A percentile compares a stretch with the other conserved stretches of the same genome.
Conservation (phyloP, 2,888 invertebrate species). For the Herminia tarsipennalis region DNA sequence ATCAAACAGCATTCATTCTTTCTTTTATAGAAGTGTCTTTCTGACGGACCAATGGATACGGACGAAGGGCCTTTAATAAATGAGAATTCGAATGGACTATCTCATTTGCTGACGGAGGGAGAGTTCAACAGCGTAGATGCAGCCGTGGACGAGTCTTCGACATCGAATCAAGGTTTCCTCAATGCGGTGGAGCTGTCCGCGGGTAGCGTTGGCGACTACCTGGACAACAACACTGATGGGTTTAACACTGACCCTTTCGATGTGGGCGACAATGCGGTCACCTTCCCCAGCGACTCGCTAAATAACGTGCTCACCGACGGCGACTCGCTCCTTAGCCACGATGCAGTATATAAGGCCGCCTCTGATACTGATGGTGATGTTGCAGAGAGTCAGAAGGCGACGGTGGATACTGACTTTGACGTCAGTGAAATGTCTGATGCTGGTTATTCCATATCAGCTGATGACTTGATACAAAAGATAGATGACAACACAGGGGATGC, state of each 20-base stretch:
- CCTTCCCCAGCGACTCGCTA: constrained; percentile 72
- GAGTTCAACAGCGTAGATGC: constrained; percentile 80
- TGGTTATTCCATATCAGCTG: constrained; percentile 45
- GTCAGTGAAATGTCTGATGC: constrained; percentile 50
- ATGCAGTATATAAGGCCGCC: constrained; percentile 56
- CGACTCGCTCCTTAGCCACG: constrained; percentile 68
- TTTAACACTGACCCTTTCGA: constrained; percentile 75
- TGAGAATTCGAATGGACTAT: constrained; percentile 78
- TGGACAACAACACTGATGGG: constrained; percentile 70
- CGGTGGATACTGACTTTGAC: constrained; percentile 53
- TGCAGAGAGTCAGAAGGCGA: constrained; percentile 56
- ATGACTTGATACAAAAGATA: constrained; percentile 37
- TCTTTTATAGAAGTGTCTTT: constrained; percentile 72
- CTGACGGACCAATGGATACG: constrained; percentile 75
- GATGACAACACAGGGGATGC: constrained; percentile 41
- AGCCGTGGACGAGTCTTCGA: constrained; percentile 75
- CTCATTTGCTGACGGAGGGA: constrained; percentile 76
- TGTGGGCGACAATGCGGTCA: constrained; percentile 79
- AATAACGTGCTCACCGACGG: constrained; percentile 72
- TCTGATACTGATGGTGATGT: constrained; percentile 70
- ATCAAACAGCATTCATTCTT: neutral
- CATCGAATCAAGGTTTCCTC: constrained; percentile 78
- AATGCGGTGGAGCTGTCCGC: constrained; percentile 80
- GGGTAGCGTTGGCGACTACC: constrained; percentile 78
- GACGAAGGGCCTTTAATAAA: constrained; percentile 79